phyloP scores from a whole-genome alignment of 2,797 vertebrate genomes.

The Silurus aristotelis region DNA sequence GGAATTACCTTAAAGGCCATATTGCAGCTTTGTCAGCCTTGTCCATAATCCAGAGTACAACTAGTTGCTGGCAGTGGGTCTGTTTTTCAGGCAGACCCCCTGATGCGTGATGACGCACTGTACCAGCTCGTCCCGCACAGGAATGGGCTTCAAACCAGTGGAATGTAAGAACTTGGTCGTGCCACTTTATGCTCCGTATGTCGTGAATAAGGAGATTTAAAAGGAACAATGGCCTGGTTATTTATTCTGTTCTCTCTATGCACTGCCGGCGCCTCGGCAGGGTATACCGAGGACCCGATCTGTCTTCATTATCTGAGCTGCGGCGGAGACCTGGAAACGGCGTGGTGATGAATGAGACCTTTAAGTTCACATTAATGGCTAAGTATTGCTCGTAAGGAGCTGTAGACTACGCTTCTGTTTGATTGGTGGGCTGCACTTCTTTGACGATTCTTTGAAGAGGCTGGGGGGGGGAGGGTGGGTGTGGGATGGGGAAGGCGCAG shows the following conservation, averaged over 20 bases:
- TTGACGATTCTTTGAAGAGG: slow-evolving; percentile 35
- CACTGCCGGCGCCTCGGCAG: background rate
- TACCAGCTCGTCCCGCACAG: slow-evolving; percentile 26
- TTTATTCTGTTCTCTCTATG: slow-evolving; percentile 35
- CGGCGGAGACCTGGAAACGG: slow-evolving; percentile 45
- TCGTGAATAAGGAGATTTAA: slow-evolving; percentile 24
- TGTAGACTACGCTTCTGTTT: slow-evolving; percentile 55
- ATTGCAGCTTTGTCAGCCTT: slow-evolving; percentile 42
- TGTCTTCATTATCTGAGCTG: slow-evolving; percentile 56
- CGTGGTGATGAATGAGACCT: slow-evolving; percentile 66
- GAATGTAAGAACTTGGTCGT: slow-evolving; percentile 12
- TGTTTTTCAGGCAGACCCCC: slow-evolving; percentile 33
- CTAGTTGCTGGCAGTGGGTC: slow-evolving; percentile 46
- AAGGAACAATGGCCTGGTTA: slow-evolving; percentile 22
- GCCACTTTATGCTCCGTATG: slow-evolving; percentile 44
- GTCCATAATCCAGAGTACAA: slow-evolving; percentile 54
- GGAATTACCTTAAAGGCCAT: slow-evolving; percentile 54
- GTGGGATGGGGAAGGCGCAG: too few relatives aligned
- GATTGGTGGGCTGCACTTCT: slow-evolving; percentile 40
- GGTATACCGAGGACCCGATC: slow-evolving; percentile 35
- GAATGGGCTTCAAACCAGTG: slow-evolving; percentile 33
- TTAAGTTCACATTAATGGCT: slow-evolving; percentile 67
- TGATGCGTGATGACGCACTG: slow-evolving; percentile 53
- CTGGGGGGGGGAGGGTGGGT: too few relatives aligned
- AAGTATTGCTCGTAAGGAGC: slow-evolving; percentile 66